phyloP scores from a whole-genome alignment of 2,113 vertebrate genomes.

The Phylloscopus whistleri region DNA sequence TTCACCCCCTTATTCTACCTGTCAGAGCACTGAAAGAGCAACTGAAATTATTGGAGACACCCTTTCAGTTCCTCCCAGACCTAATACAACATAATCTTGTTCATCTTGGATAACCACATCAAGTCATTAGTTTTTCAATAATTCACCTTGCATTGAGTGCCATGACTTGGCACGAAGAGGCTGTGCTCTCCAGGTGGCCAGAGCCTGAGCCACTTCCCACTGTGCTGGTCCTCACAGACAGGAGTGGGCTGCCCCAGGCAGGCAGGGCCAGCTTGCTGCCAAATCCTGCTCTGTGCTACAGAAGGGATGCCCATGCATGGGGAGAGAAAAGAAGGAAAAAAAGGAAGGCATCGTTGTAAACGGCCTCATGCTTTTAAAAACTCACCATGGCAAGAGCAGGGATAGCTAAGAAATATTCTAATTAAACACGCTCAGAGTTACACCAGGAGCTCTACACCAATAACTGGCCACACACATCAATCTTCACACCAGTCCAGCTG shows the following conservation, averaged over 20 bases:
- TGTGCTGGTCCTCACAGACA: not conserved
- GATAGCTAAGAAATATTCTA: not conserved
- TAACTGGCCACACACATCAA: not conserved
- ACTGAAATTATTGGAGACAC: not conserved
- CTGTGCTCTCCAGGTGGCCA: not conserved
- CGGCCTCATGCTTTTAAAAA: not conserved
- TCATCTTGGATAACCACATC: not conserved
- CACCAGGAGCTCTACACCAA: not conserved
- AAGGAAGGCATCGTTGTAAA: not conserved
- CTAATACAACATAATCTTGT: not conserved
- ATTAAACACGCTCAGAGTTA: not conserved
- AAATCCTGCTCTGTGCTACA: not conserved
- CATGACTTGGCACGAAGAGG: not conserved
- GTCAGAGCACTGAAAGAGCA: not conserved
- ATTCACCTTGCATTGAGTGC: rapidly evolving
- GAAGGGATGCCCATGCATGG: not conserved
- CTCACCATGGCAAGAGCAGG: not conserved
- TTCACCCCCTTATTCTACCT: not conserved
- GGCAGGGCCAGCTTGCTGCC: not conserved
- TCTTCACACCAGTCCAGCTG: not conserved
- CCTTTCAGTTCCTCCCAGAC: not conserved
- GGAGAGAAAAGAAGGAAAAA: not conserved
- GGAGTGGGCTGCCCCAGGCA: not conserved
- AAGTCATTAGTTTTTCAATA: not conserved
- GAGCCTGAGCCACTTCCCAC: not conserved